Evolutionary conservation across 2,113 vertebrate genomes (phyloP).

Genomic region (Cairina moschata): DNA sequence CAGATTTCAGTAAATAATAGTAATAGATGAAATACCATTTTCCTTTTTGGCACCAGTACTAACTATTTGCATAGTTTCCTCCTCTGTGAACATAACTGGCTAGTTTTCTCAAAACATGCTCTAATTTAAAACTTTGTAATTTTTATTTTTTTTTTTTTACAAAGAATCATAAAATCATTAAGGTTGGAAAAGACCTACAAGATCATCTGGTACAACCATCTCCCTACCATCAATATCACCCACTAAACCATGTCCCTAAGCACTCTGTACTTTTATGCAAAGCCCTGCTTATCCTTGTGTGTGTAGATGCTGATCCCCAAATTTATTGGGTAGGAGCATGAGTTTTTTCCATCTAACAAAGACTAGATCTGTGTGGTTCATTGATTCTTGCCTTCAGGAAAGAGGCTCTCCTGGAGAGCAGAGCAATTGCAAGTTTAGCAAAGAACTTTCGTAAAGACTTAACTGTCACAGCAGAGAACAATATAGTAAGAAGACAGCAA

Average conservation of each 20-base stretch:
- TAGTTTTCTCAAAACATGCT: not conserved
- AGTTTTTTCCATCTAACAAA: not conserved
- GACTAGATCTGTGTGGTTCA: not conserved
- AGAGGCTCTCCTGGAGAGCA: not conserved
- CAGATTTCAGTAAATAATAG: not conserved
- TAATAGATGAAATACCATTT: not conserved
- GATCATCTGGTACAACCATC: too few relatives aligned
- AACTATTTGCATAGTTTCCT: constrained; percentile 51
- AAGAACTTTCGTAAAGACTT: not conserved
- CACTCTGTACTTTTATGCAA: not conserved
- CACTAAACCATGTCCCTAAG: too few relatives aligned
- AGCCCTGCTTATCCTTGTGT: not conserved
- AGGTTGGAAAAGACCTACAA: too few relatives aligned
- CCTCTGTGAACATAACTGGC: not conserved
- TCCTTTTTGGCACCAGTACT: constrained; percentile 40
- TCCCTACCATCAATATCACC: too few relatives aligned
- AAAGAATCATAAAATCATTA: too few relatives aligned
- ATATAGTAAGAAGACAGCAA: not conserved
- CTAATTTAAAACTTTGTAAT: not conserved
- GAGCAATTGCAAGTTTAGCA: not conserved
- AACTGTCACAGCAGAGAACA: not conserved
- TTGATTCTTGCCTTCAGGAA: not conserved
- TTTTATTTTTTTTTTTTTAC: not conserved
- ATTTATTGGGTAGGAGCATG: not conserved
- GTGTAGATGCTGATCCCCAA: not conserved